Evolutionary conservation across 1,140 invertebrate genomes (phyloP), one percentile per base, ranked within the genome.

Genomic region (Augochlora pura): DNA sequence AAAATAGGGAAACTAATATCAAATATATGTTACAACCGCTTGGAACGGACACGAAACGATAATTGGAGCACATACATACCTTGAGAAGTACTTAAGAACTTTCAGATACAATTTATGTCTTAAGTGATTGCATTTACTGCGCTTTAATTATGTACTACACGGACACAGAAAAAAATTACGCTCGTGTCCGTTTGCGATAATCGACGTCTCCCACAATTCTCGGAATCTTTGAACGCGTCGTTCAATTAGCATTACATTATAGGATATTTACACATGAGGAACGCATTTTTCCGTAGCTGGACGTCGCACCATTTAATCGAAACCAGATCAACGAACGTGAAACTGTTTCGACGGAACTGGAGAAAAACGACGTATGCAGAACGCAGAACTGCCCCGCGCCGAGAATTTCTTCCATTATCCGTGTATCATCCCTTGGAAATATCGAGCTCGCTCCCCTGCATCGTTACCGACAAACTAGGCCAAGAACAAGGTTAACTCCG

Each of bases 401-500:
- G 18, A 38, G n/a, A 62, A 77, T 69, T 49, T 16, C 16, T 69
- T 70, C 65, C 78, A 72, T 83, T 71, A 74, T 83, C 76, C 75
- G 68, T 80, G 84, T 80, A 79, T 81, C 79, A 78, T 72, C 67
- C 75, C 77, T 77, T 66, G 71, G 14, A 52, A 79, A 68, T 75
- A 83, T 67, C 67, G 80, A 81, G 71, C 57, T 70, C 46, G 63
- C 65, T 73, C 64, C 66, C 81, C 77, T 74, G 65, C 72, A 70
- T 64, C 70, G 65, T 70, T 59, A 68, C 46, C 39, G 66, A 60
- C 63, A 72, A 83, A 83, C 54, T 83, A 83, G 82, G 82, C 73
- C 82, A 83, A 83, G 79, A 77, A 81, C 79, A 81, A 68, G 77
- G 67, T 82, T 80, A 80, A 74, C 70, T 73, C 57, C 54, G 18